A percentile compares a stretch with the other conserved stretches of the same genome.
These are phyloP conservation scores for Tenthredo livida DNA, from an alignment of 2,888 invertebrate species.

Conservation along the genomic window DNA sequence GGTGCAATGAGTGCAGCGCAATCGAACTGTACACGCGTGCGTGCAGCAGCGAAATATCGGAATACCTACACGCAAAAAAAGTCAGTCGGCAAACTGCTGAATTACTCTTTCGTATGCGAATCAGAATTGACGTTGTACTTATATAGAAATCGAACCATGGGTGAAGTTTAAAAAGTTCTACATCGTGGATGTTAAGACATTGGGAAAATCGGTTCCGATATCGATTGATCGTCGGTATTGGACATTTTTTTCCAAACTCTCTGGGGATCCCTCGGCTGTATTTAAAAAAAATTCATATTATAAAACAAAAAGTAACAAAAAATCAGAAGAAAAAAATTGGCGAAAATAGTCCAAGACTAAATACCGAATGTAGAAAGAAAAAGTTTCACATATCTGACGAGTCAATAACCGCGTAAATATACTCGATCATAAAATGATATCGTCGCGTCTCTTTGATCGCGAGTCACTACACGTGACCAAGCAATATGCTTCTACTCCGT, in stretches of 20 bases:
- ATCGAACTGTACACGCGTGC: slow-evolving; percentile 3
- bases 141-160: neutral
- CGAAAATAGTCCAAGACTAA: neutral
- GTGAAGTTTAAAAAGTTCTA: neutral
- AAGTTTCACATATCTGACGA: neutral
- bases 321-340: no score
- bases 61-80: neutral
- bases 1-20: neutral
- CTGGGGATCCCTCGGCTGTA: no score
- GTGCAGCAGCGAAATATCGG: neutral
- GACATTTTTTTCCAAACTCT: no score
- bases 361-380: neutral
- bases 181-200: no score
- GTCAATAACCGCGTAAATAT: neutral
- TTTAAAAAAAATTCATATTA: no score
- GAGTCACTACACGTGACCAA: slow-evolving; percentile 26
- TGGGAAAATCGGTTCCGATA: no score
- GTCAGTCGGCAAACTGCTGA: neutral
- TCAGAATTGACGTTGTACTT: neutral
- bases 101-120: neutral
- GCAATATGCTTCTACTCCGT: slow-evolving; percentile 2
- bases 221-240: no score
- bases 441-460: neutral
- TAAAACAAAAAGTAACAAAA: no score
- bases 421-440: neutral